Evolutionary conservation across 2,888 invertebrate species (phyloP).

Genomic region (Nephrotoma guestfalica): DNA sequence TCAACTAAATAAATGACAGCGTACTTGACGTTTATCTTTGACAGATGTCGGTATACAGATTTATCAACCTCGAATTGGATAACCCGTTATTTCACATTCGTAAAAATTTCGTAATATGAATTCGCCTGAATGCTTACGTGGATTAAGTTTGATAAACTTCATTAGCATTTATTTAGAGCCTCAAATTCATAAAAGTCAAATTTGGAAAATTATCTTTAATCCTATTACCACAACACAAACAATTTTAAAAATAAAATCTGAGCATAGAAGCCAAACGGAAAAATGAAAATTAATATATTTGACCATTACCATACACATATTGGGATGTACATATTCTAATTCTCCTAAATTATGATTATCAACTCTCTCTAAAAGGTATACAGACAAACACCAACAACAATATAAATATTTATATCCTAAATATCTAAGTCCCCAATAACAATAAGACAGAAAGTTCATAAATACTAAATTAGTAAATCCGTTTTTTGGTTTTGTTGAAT

Average conservation of each 20-base stretch:
- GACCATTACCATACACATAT: background rate
- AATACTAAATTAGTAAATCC: background rate
- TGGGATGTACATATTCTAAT: background rate
- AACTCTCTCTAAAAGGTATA: background rate
- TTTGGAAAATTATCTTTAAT: background rate
- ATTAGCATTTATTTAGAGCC: background rate
- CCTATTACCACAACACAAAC: background rate
- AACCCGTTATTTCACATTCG: too few species aligned
- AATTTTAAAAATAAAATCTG: background rate
- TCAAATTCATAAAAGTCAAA: background rate
- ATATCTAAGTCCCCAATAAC: background rate
- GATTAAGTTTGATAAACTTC: too few species aligned
- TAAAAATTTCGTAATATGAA: too few species aligned
- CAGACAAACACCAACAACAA: background rate
- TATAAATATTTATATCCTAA: background rate
- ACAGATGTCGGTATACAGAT: too few species aligned
- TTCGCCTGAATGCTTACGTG: too few species aligned
- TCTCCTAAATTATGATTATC: background rate
- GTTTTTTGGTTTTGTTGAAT: background rate
- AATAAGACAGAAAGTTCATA: background rate
- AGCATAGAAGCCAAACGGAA: background rate
- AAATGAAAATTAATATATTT: background rate
- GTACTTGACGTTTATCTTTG: too few species aligned
- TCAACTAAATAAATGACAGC: too few species aligned
- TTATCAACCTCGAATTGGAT: too few species aligned